Conservation (phyloP, 2,797 vertebrate species). For the Enteromius radiatus region DNA sequence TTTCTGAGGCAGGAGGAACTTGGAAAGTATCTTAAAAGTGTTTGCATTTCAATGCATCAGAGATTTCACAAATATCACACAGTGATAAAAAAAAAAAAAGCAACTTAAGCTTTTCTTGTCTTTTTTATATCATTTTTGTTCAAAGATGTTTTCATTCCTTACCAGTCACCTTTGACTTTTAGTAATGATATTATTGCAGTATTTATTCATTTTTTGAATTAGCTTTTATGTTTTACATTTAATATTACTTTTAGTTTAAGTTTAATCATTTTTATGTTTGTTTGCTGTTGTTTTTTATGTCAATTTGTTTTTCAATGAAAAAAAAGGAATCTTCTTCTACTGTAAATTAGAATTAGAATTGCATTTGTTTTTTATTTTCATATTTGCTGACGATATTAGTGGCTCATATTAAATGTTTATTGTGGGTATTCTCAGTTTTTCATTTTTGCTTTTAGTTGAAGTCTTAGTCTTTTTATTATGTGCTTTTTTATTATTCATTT, state of each 20-base stretch:
- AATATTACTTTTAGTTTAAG: not conserved
- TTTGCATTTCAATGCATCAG: not conserved
- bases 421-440: not conserved
- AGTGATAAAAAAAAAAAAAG: not conserved
- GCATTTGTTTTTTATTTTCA: not conserved
- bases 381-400: not conserved
- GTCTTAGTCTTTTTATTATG: not conserved
- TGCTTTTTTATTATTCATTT: not conserved
- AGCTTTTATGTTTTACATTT: not conserved
- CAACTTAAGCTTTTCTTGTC: not conserved
- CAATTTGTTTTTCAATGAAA: too few relatives aligned
- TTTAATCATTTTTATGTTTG: not conserved
- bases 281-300: not conserved
- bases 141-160: not conserved
- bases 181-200: not conserved
- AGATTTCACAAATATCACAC: not conserved
- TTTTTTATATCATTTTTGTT: not conserved
- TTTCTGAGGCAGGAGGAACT: not conserved
- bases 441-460: not conserved
- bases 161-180: not conserved
- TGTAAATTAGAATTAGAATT: too few relatives aligned
- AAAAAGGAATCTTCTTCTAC: too few relatives aligned
- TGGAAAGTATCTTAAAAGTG: not conserved
- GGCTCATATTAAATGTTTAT: not conserved
- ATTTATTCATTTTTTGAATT: not conserved